A percentile compares a stretch with the other conserved stretches of the same genome.
Evolutionary conservation across 2,888 invertebrate species (phyloP).

Genomic region (Trilocha varians): DNA sequence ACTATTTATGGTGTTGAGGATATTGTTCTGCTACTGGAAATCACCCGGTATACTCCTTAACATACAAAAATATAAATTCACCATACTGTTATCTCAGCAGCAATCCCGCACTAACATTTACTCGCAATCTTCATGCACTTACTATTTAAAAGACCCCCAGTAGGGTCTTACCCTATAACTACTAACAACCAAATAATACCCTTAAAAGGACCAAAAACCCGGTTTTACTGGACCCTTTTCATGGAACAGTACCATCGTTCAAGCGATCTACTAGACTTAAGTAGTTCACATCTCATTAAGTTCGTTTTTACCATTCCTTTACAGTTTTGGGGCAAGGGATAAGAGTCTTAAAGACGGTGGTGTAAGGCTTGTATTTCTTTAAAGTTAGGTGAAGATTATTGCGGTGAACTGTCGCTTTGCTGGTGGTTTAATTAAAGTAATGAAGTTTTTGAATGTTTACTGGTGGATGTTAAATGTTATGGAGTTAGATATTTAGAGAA

Average conservation of each 20-base stretch:
- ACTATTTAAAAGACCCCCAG: not conserved
- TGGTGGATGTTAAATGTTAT: constrained; percentile 7
- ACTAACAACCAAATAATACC: not conserved
- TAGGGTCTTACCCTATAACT: not conserved
- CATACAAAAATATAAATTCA: no score
- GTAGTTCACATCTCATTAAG: constrained; percentile 55
- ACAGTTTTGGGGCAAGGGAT: constrained; percentile 14
- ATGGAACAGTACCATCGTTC: constrained; percentile 29
- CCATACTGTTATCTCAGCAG: no score
- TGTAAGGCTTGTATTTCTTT: constrained; percentile 1
- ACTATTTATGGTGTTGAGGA: no score
- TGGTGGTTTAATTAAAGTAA: constrained; percentile 14
- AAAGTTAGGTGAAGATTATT: constrained; percentile 6
- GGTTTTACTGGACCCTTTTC: constrained; percentile 1
- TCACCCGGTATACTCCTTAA: no score
- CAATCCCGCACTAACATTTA: no score
- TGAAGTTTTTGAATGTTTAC: constrained; percentile 11
- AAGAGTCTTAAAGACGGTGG: constrained; percentile 2
- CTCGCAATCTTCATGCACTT: no score
- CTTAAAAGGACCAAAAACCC: not conserved
- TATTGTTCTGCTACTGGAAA: no score
- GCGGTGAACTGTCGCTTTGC: constrained; percentile 3
- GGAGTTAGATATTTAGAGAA: no score
- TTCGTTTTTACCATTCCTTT: constrained; percentile 40
- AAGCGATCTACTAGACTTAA: constrained; percentile 47